phyloP scores from a whole-genome alignment of 2,113 vertebrate genomes.

The Xenopus borealis region DNA sequence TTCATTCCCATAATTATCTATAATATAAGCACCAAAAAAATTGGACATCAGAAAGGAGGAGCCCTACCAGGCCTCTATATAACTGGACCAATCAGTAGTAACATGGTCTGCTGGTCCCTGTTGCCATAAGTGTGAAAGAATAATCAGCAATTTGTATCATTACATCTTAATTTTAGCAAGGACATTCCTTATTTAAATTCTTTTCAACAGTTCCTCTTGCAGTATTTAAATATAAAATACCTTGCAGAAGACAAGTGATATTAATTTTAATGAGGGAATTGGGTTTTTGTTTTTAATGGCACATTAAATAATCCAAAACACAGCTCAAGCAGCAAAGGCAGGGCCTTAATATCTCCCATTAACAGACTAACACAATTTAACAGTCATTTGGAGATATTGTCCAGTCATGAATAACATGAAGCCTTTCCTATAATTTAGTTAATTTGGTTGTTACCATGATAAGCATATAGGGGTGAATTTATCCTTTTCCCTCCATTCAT shows the following conservation, averaged over 20 bases:
- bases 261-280: background rate
- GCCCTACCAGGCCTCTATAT: too few species aligned
- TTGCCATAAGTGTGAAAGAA: too few species aligned
- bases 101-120: too few species aligned
- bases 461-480: background rate
- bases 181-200: too few species aligned
- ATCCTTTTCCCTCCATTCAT: background rate
- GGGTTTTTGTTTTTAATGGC: background rate
- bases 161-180: too few species aligned
- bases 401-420: background rate
- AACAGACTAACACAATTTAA: background rate
- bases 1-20: too few species aligned
- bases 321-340: background rate
- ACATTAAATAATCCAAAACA: constrained; percentile 4
- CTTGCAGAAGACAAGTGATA: background rate
- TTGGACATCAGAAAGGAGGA: too few species aligned
- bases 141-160: too few species aligned
- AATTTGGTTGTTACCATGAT: background rate
- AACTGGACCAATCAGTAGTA: too few species aligned
- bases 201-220: background rate
- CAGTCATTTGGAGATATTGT: background rate
- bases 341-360: background rate
- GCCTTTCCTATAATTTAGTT: background rate
- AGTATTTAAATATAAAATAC: background rate
- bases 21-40: too few species aligned